phyloP scores from a whole-genome alignment of 2,888 invertebrate species.

The Bugulina stolonifera region DNA sequence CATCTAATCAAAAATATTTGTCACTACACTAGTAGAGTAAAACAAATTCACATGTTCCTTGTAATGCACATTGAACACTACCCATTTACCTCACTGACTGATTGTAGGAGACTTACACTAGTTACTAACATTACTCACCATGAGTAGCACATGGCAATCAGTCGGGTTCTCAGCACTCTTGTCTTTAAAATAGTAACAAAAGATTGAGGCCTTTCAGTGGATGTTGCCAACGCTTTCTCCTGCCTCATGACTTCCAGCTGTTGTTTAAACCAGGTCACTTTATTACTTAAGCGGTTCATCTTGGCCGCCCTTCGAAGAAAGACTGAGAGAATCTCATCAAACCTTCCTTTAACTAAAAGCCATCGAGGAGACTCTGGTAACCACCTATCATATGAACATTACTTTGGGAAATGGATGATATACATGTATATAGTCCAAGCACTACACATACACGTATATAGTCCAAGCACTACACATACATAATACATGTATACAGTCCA shows the following conservation, averaged over 20 bases:
- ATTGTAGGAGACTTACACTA: no score
- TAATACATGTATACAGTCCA: no score
- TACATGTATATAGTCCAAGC: no score
- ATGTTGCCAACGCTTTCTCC: neutral
- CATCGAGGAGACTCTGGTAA: constrained; percentile 24
- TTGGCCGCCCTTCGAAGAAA: neutral
- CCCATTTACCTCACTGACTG: no score
- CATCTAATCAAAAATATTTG: no score
- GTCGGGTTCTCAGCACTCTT: neutral
- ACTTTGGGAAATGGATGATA: neutral
- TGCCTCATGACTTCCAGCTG: constrained; percentile 8
- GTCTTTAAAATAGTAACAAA: constrained; percentile 8
- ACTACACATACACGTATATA: no score
- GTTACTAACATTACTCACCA: no score
- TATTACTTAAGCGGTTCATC: neutral
- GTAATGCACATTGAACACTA: no score
- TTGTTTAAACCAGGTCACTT: neutral
- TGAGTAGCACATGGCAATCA: neutral
- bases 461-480: no score
- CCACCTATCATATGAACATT: constrained; percentile 3
- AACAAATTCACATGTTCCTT: no score
- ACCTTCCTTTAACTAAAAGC: constrained; percentile 20
- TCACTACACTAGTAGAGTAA: no score
- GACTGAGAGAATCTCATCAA: neutral
- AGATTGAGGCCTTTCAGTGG: neutral